phyloP scores from a whole-genome alignment of 2,113 vertebrate genomes.

The Myiozetetes cayanensis region DNA sequence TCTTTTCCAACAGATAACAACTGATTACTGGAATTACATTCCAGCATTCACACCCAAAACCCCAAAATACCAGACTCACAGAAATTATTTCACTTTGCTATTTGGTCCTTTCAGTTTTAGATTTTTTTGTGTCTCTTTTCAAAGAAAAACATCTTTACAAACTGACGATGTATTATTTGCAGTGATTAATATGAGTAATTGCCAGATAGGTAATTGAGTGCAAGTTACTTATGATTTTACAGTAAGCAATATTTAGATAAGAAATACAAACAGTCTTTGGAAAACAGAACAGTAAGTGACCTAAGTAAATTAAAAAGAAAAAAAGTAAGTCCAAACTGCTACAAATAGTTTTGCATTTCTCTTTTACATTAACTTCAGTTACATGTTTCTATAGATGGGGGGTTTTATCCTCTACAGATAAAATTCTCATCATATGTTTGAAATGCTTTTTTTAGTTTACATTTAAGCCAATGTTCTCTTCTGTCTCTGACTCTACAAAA shows the following conservation, averaged over 20 bases:
- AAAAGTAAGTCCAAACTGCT: not conserved
- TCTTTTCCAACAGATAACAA: not conserved
- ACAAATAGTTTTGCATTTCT: not conserved
- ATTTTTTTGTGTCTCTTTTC: not conserved
- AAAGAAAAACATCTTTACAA: not conserved
- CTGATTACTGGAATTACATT: not conserved
- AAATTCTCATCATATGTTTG: not conserved
- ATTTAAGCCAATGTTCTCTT: not conserved
- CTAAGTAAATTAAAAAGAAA: not conserved
- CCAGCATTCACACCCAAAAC: not conserved
- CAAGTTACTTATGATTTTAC: not conserved
- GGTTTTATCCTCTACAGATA: not conserved
- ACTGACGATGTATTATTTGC: not conserved
- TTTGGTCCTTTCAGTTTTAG: not conserved
- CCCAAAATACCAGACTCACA: not conserved
- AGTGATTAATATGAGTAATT: not conserved
- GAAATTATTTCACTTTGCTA: not conserved
- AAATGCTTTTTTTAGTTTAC: not conserved
- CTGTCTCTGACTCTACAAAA: not conserved
- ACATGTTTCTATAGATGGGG: not conserved
- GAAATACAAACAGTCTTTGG: not conserved
- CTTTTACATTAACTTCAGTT: not conserved
- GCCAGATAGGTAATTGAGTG: not conserved
- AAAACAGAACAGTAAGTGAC: not conserved
- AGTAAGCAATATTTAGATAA: not conserved